These are phyloP conservation scores for Cetonia aurata DNA, from an alignment of 2,888 invertebrate genomes.

Conservation along the genomic window DNA sequence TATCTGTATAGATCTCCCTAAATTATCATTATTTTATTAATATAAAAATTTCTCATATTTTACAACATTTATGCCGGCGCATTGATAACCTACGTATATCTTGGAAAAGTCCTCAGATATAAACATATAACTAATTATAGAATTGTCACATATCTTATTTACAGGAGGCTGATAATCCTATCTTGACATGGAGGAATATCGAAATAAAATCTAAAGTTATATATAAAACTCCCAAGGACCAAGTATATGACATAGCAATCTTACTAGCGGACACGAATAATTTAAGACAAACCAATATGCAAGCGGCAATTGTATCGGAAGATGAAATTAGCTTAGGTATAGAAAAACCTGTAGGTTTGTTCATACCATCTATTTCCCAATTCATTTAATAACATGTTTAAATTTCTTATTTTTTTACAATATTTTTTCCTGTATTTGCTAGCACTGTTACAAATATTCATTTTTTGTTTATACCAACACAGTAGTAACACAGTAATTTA, in stretches of 20 bases:
- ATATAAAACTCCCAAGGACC: constrained; percentile 67
- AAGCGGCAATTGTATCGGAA: constrained; percentile 46
- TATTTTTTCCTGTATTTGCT: too few relatives aligned
- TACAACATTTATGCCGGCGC: too few relatives aligned
- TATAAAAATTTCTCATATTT: too few relatives aligned
- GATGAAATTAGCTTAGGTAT: constrained; percentile 43
- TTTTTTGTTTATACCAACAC: not conserved
- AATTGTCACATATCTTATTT: too few relatives aligned
- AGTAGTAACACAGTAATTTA: too few relatives aligned
- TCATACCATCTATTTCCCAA: not conserved
- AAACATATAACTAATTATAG: not conserved
- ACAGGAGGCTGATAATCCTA: constrained; percentile 41
- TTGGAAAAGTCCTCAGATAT: not conserved
- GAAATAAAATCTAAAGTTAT: constrained; percentile 65
- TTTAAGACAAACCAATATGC: constrained; percentile 63
- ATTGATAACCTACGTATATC: too few relatives aligned
- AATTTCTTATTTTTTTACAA: too few relatives aligned
- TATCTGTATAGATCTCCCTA: too few relatives aligned
- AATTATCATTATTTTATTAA: too few relatives aligned
- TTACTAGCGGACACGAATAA: constrained; percentile 65
- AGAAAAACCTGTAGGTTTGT: not conserved
- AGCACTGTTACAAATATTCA: too few relatives aligned
- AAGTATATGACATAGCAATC: constrained; percentile 68
- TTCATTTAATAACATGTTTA: too few relatives aligned
- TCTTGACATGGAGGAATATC: constrained; percentile 40